Evolutionary conservation across 2,888 invertebrate species (phyloP), one percentile per base, ranked within the genome.

Genomic region (Auanema freiburgensis): DNA sequence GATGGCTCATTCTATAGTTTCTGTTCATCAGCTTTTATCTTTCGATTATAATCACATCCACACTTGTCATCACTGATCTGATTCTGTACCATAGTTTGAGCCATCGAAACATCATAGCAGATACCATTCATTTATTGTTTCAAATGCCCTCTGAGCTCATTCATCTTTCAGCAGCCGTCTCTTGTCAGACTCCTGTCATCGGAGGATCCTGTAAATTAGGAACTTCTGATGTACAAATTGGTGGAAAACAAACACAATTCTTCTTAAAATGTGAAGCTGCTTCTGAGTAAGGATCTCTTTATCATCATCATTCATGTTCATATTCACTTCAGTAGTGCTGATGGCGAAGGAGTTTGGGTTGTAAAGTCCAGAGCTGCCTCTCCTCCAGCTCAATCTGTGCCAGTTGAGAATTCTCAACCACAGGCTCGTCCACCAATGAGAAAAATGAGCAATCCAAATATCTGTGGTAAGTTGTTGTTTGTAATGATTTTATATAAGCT

Each of bases 161-260:
- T 8, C 33, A n/a, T n/a, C 12, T 55, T 55, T 44, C 42, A 55
- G 56, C 40, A n/a, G n/a, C 42, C 16, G 41, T 42, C n/a, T 41
- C 41, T 18, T n/a, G 16, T 12, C 74, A 76, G 53, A 82, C 82
- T 40, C 82, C 82, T 8, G 82, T 82, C 16, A 82, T 82, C 59
- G 82, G 82, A n/a, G 82, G 82, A 51, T 63, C 73, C n/a, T 82
- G 82, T 66, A 78, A 78, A 60, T 68, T 79, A 18, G 79, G 79
- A 16, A 74, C 79, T 16, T 72, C 77, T 18, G 82, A 82, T 68
- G 81, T 82, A 6, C 78, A 82, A 54, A 82, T 82, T 59, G 82
- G 82, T 44, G 82, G 82, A 53, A 82, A 82, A 60, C 79, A 83
- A 66, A 82, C 82, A 24, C 81, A 82, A 64, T 82, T 82, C 61